These are phyloP conservation scores for Rhogogaster chlorosoma DNA, from an alignment of 2,888 invertebrate species.

Conservation along the genomic window DNA sequence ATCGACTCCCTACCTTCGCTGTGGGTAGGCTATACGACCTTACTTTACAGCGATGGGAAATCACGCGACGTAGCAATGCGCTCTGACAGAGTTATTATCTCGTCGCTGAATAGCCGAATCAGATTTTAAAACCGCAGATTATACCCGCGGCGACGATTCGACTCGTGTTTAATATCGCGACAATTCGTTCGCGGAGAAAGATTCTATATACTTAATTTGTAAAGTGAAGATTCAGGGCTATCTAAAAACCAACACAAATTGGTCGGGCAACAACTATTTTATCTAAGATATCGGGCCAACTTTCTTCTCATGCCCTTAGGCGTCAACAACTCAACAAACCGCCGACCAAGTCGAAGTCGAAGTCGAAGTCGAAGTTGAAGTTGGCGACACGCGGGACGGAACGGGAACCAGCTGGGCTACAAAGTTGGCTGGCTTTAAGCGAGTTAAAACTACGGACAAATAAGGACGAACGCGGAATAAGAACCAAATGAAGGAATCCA, in stretches of 20 bases:
- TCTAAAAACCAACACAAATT: conserved; percentile 11
- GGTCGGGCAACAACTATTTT: conserved; percentile 40
- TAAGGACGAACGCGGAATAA: conserved; percentile 52
- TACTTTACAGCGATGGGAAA: conserved; percentile 7
- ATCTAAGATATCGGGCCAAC: conserved; percentile 28
- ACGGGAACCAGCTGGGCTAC: conserved; percentile 47
- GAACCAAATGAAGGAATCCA: conserved; percentile 49
- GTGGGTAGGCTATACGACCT: conserved; percentile 12
- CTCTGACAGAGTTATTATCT: conserved; percentile 28
- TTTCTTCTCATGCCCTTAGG: conserved; percentile 18
- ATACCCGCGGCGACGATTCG: not conserved
- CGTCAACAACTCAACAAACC: conserved; percentile 42
- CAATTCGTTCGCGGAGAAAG: not conserved
- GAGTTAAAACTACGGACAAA: conserved; percentile 52
- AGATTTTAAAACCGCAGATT: not conserved
- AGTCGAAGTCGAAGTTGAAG: conserved; percentile 19
- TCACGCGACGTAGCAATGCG: conserved; percentile 45
- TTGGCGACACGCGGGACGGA: conserved; percentile 31
- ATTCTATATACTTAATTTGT: not conserved
- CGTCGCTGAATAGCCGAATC: not conserved
- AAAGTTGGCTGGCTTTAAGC: conserved; percentile 52
- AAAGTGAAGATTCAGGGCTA: not conserved
- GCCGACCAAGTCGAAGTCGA: conserved; percentile 16
- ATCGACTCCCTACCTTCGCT: conserved; percentile 37
- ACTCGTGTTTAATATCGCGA: not conserved